Base-by-base conservation (phyloP, 2,888 invertebrate genomes). In the Neoaliturus tenellus region DNA sequence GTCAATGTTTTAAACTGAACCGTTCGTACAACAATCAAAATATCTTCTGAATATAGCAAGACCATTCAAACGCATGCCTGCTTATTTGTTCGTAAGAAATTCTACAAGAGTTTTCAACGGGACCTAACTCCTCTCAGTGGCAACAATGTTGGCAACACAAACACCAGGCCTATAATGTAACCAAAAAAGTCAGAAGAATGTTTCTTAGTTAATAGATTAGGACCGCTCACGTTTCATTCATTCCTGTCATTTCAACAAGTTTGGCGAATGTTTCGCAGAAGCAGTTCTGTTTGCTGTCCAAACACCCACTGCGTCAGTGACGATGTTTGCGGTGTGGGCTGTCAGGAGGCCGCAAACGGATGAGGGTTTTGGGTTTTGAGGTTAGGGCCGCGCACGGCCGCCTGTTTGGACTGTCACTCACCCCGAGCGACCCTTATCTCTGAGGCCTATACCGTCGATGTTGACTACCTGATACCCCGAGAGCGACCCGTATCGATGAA, bases 321-420 rank as follows among this genome's bases (percentile, higher is more conserved):
- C 62, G 6, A 62, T 28, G 28, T 62, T 25, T 62, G 62, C 62
- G 28, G 28, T 62, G n/a, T 14, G 31, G 12, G 31, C 62, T 25
- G 62, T 62, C 31, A 28, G 62, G 17, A 8, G 28, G 62, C 62
- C 62, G 62, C 62, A 62, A 31, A 62, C 14, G 62, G n/a, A n/a
- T 12, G 62, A 25, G 31, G 62, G 62, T 62, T 31, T 51, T 31
- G 14, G 25, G 62, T 62, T 62, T 62, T 62, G 62, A 62, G 62
- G 62, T 62, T 62, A 62, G 62, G 62, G 28, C 62, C 62, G 62
- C 62, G 25, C 62, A 62, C 62, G 62, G 62, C 6, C 62, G 28
- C 62, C 28, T 62, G 62, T 62, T 62, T 28, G 62, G 62, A 31
- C 62, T 62, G 62, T 62, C 62, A 62, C 62, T 28, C 62, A 3